These are phyloP conservation scores for Rotaria socialis DNA, from an alignment of 2,888 invertebrate genomes.

Conservation along the genomic window DNA sequence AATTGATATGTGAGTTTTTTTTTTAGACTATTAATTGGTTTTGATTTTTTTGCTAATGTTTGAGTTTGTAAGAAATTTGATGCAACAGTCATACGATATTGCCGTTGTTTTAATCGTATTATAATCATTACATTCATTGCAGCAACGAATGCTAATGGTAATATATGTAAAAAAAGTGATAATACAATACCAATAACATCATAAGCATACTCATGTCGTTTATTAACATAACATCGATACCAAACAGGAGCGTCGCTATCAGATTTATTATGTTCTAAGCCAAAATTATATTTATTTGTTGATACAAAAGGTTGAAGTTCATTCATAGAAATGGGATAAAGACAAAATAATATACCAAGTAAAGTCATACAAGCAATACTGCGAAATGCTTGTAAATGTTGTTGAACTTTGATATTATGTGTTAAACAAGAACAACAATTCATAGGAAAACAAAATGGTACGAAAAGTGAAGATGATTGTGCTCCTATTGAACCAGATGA, in stretches of 20 bases:
- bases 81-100: not conserved
- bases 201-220: conserved; percentile 18
- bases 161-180: conserved; percentile 10
- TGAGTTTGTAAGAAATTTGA: not conserved
- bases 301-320: not conserved
- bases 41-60: not conserved
- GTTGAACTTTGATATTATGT: not conserved
- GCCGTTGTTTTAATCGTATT: not conserved
- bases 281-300: not conserved
- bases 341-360: not conserved
- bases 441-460: not conserved
- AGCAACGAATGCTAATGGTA: conserved; percentile 27
- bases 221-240: conserved; percentile 6
- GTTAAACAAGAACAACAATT: not conserved
- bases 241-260: not conserved
- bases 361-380: conserved; percentile 24
- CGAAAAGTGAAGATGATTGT: not conserved
- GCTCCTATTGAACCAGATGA: too few relatives aligned
- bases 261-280: not conserved
- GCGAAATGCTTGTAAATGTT: conserved; percentile 12
- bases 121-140: conserved; percentile 27
- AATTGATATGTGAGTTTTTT: not conserved
- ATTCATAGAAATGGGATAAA: conserved; percentile 16
- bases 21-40: not conserved
- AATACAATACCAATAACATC: conserved; percentile 10